Base-by-base conservation (phyloP, 2,888 invertebrate species). In the Conchocele bisecta region DNA sequence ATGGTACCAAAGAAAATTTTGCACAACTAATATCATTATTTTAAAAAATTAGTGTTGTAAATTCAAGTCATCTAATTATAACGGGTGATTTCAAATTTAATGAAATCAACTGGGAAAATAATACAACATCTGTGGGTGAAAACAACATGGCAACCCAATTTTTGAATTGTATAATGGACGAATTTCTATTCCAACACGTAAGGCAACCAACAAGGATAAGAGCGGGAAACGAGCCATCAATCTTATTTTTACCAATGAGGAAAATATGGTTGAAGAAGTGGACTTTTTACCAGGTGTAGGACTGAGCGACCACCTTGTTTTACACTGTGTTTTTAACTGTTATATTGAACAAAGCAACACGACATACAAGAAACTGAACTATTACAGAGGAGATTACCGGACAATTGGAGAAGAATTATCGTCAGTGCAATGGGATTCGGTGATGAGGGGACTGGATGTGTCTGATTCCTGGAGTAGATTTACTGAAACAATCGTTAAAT, bases 341-440 rank as follows among this genome's bases (percentile, higher is more conserved):
- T 46, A 20, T 20, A 46, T 15, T 9, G 24, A 46, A 20, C 13
- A 20, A 6, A 7, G 11, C 13, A 9, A n/a, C 17, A 46, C 3
- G 9, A 20, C 5, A 11, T 5, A 13, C 9, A 5, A 20, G 6
- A 29, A 20, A 20, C 7, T 20, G 44, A 61, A 61, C 20, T 35
- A 42, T 22, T 61, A 29, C 28, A 63, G 56, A 44, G 63, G 63
- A 4, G 44, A 63, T 44, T 63, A 63, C 44, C 20, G 9, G 26
- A 39, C 17, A 41, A 17, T 29, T 15, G 33, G 29, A 39, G 29
- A 20, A 13, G 22, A 42, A 13, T 35, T 44, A 22, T 26, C 1
- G 26, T 17, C 28, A 50, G n/a, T 54, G 15, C 15, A 51, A 24
- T 63, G 63, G 63, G 3, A 3, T 7, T 6, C 24, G 9, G 26